These are phyloP conservation scores for Lordiphosa clarofinis DNA, from an alignment of 1,140 invertebrate genomes.

Conservation along the genomic window DNA sequence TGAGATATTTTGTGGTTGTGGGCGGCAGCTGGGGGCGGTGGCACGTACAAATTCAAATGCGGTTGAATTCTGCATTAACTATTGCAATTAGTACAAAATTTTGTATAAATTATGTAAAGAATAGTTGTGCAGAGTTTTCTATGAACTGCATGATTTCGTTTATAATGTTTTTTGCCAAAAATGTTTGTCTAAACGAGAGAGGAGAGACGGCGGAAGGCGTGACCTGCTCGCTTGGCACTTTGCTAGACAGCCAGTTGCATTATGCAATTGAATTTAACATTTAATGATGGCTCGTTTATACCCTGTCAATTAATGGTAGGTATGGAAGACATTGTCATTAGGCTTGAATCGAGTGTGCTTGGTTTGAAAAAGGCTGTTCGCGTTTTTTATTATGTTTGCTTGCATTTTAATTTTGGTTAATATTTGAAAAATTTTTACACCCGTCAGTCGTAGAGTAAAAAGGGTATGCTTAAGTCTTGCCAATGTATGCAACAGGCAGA, in stretches of 20 bases:
- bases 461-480: too few species aligned
- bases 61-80: slow-evolving; percentile 77
- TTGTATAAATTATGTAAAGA: slow-evolving; percentile 75
- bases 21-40: slow-evolving; percentile 14
- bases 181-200: slow-evolving; percentile 33
- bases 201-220: slow-evolving; percentile 11
- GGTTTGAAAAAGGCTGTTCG: too few species aligned
- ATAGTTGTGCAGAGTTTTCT: slow-evolving; percentile 63
- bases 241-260: slow-evolving; percentile 37
- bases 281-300: slow-evolving; percentile 29
- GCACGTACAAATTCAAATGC: slow-evolving; percentile 69
- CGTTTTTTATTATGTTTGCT: too few species aligned
- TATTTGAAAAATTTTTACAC: too few species aligned
- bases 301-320: background rate
- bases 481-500: too few species aligned
- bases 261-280: slow-evolving; percentile 68
- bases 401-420: too few species aligned
- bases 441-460: too few species aligned
- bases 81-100: slow-evolving; percentile 77
- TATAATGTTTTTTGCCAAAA: slow-evolving; percentile 34
- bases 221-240: slow-evolving; percentile 20
- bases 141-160: slow-evolving; percentile 50
- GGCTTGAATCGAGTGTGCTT: too few species aligned
- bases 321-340: too few species aligned
- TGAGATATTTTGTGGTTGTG: slow-evolving; percentile 69